Evolutionary conservation across 2,888 invertebrate genomes (phyloP), one percentile per base, ranked within the genome.

Genomic region (Mimas tiliae): DNA sequence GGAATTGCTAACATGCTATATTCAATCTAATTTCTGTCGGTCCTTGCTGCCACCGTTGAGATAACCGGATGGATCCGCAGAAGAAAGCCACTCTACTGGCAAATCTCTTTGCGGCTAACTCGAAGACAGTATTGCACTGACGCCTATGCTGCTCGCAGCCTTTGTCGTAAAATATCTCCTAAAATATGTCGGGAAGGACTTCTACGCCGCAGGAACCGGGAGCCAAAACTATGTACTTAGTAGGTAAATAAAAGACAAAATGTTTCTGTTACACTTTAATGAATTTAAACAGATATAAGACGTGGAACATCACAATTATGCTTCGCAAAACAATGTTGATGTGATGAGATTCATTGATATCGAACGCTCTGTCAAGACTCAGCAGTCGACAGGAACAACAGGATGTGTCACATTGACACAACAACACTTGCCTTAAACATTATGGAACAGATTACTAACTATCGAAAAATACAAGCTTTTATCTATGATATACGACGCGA

Each of bases 251-350:
- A 80, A 81, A 84, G 79, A 73, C 65, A 67, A 68, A 16, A 64
- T 67, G 71, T 71, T 82, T 86, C 82, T 77, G 84, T 83, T 92
- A 92, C 87, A 88, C 83, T 93, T 93, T 93, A 93, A 88, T 93
- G 87, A 87, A 82, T 89, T 88, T 82, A 91, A 94, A 91, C 88
- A 89, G 91, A 89, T 78, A 89, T 78, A 85, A 87, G 88, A 90
- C 89, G 91, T 87, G 85, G 90, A 93, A 93, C 93, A 94, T 94
- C 94, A 94, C 93, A 94, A 91, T 92, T 91, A 94, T 93, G 93
- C 94, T 93, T 93, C 88, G 91, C 91, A 90, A 94, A 90, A 88
- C 82, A 88, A 90, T 88, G 78, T 87, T 82, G 87, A 87, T 86
- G 88, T 87, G 79, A 80, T 78, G 84, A 87, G 86, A 87, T 88